Conservation (phyloP, 2,113 vertebrate genomes). For the Gymnobelideus leadbeateri region DNA sequence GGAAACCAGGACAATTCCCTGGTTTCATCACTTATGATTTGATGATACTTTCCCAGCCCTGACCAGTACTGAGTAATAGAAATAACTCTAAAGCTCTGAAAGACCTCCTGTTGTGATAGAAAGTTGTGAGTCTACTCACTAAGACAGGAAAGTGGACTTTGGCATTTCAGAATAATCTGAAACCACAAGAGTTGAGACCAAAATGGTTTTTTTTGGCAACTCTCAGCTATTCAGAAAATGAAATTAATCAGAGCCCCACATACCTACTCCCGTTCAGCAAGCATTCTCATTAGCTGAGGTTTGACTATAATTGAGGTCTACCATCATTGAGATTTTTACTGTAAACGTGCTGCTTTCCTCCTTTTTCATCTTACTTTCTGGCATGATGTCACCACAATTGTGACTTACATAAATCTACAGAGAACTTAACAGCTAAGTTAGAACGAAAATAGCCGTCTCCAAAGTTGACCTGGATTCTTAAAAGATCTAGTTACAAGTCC, state of each 20-base stretch:
- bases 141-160: conserved; percentile 21
- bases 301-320: neutral
- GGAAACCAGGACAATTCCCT: neutral
- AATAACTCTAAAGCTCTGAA: neutral
- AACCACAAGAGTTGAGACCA: conserved; percentile 30
- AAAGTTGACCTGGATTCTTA: conserved; percentile 14
- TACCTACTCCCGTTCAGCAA: neutral
- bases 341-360: neutral
- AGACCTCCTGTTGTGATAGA: neutral
- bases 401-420: conserved; percentile 28
- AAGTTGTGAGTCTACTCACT: conserved; percentile 44
- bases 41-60: neutral
- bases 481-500: neutral
- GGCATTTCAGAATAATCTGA: conserved; percentile 54
- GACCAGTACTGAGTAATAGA: neutral
- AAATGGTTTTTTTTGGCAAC: conserved; percentile 51
- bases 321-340: conserved; percentile 3
- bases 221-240: conserved; percentile 27
- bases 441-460: conserved; percentile 18
- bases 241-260: neutral
- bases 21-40: neutral
- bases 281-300: conserved; percentile 1
- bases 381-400: conserved; percentile 8
- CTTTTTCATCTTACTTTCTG: neutral
- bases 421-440: conserved; percentile 1